Conservation (phyloP, 2,113 vertebrate genomes). For the Prionailurus viverrinus region DNA sequence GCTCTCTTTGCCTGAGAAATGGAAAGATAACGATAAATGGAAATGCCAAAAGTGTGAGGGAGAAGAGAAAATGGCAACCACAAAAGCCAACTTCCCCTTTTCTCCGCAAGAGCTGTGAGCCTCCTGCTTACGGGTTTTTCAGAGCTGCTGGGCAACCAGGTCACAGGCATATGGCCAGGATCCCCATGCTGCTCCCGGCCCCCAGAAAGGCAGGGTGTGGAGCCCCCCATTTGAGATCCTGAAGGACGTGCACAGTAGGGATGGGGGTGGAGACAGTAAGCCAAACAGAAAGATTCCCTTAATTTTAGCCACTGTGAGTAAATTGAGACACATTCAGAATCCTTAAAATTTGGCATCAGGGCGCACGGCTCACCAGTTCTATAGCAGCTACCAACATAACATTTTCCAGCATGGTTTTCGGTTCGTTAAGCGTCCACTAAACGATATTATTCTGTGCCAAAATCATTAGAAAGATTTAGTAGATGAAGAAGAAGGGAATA, state of each 20-base stretch:
- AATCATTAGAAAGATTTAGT: neutral
- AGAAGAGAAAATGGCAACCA: neutral
- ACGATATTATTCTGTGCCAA: neutral
- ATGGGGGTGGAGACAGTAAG: neutral
- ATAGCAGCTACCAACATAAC: neutral
- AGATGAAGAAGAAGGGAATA: neutral
- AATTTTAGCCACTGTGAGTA: neutral
- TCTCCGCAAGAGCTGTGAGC: neutral
- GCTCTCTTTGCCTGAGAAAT: neutral
- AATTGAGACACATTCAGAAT: neutral
- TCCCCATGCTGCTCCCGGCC: neutral
- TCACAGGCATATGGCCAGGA: neutral
- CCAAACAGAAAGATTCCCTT: neutral
- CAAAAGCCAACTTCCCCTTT: neutral
- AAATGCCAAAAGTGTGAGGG: neutral
- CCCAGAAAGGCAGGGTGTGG: neutral
- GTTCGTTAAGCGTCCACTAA: neutral
- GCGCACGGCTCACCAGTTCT: neutral
- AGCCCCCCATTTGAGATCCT: neutral
- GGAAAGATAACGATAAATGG: neutral
- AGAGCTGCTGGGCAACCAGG: neutral
- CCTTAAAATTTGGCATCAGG: neutral
- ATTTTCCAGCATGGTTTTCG: slow-evolving; percentile 17
- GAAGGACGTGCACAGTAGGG: neutral
- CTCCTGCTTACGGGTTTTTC: neutral